Evolutionary conservation across 2,888 invertebrate genomes (phyloP).

Genomic region (Subacronicta megacephala): DNA sequence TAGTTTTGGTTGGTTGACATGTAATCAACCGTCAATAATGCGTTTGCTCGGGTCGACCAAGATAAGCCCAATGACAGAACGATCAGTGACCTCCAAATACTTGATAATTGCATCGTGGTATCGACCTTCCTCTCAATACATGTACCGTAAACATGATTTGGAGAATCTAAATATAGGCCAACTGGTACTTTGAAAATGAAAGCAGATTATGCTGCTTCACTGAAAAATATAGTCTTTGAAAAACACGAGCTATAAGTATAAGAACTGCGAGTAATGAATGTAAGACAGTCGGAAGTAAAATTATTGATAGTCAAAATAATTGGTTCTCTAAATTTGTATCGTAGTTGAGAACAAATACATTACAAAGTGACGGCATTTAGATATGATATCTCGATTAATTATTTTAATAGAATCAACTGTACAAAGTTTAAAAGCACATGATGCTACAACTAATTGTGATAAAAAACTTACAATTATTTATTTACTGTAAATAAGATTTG

Average conservation of each 20-base stretch:
- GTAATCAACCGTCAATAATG: constrained; percentile 72
- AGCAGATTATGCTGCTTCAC: not conserved
- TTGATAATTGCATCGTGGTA: constrained; percentile 54
- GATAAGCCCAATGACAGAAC: constrained; percentile 71
- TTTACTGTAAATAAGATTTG: constrained; percentile 65
- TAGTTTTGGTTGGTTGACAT: constrained; percentile 71
- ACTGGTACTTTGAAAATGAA: constrained; percentile 14
- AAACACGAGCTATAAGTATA: too few relatives aligned
- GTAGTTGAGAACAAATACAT: constrained; percentile 27
- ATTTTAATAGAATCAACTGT: constrained; percentile 59
- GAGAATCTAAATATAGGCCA: constrained; percentile 13
- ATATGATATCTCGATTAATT: constrained; percentile 56
- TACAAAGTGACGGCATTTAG: constrained; percentile 36
- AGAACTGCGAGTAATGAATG: too few relatives aligned
- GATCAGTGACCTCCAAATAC: constrained; percentile 70
- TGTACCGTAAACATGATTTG: constrained; percentile 39
- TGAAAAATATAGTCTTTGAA: too few relatives aligned
- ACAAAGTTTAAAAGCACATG: constrained; percentile 57
- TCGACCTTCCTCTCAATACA: constrained; percentile 56
- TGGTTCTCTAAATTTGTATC: constrained; percentile 22
- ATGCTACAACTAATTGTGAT: constrained; percentile 61
- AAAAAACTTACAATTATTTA: constrained; percentile 64
- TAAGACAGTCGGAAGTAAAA: not conserved
- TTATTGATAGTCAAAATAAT: constrained; percentile 19
- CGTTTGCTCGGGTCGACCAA: constrained; percentile 63